These are phyloP conservation scores for Malurus cyaneus DNA, from an alignment of 2,113 vertebrate genomes.

Conservation along the genomic window DNA sequence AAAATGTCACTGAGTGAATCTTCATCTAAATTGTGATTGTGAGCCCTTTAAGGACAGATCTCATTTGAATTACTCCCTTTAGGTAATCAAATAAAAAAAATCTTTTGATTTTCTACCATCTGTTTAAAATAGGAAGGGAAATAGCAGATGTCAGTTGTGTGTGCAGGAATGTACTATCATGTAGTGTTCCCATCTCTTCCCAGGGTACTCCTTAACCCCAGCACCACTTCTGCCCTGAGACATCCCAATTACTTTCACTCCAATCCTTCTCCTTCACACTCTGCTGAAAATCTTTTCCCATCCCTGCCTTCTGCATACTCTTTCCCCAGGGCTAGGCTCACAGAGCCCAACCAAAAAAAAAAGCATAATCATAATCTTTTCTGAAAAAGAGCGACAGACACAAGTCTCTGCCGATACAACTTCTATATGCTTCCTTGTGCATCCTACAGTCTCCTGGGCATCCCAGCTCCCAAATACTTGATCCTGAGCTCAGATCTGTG, in stretches of 20 bases:
- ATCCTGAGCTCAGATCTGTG: background rate
- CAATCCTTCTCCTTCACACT: background rate
- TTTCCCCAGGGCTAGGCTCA: background rate
- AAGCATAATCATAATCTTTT: background rate
- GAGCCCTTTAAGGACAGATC: background rate
- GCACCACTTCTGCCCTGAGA: background rate
- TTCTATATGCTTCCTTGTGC: background rate
- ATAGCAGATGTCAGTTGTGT: background rate
- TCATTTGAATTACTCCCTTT: background rate
- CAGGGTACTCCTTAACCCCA: background rate
- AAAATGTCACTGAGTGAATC: background rate
- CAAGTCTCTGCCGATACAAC: background rate
- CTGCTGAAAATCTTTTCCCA: background rate
- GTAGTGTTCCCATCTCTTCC: background rate
- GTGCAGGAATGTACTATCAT: background rate
- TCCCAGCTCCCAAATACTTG: background rate
- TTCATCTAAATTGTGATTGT: background rate
- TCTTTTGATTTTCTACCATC: background rate
- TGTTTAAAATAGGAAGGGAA: background rate
- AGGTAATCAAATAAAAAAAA: background rate
- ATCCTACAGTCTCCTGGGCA: background rate
- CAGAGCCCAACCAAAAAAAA: background rate
- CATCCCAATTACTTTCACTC: background rate
- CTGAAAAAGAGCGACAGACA: background rate
- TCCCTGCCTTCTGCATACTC: background rate